Evolutionary conservation across 2,113 vertebrate species (phyloP).

Genomic region (Agapornis roseicollis): DNA sequence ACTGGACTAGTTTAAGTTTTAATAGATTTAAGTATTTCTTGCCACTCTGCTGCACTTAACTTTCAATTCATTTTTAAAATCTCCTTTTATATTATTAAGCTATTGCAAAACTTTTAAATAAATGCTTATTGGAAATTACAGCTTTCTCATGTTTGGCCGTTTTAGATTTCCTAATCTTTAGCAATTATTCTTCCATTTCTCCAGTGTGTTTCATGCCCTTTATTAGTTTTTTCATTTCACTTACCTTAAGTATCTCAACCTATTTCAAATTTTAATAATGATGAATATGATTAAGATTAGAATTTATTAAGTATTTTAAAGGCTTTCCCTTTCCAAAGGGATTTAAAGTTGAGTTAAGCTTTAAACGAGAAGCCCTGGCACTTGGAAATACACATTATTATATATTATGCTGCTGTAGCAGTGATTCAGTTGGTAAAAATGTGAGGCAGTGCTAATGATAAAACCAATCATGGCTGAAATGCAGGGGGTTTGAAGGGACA

Average conservation of each 20-base stretch:
- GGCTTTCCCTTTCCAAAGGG: constrained; percentile 16
- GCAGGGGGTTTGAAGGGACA: neutral
- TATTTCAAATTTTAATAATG: constrained; percentile 55
- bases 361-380: neutral
- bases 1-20: neutral
- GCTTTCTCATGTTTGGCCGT: neutral
- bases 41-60: neutral
- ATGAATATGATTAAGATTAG: constrained; percentile 56
- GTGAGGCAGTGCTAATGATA: neutral
- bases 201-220: constrained; percentile 5
- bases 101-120: constrained; percentile 35
- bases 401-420: neutral
- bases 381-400: constrained; percentile 7
- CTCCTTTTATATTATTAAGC: neutral
- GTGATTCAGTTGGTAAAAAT: neutral
- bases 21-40: constrained; percentile 6
- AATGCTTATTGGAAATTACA: constrained; percentile 15
- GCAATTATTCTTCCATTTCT: constrained; percentile 54
- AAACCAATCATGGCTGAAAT: neutral
- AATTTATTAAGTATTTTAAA: constrained; percentile 55
- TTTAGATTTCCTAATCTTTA: constrained; percentile 49
- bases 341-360: constrained; percentile 49
- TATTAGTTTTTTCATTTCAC: constrained; percentile 58
- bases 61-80: constrained; percentile 10
- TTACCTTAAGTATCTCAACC: constrained; percentile 46